Evolutionary conservation across 92 coral and sea anemone genomes (phyloP).

Genomic region (Epizoanthus scotinus): DNA sequence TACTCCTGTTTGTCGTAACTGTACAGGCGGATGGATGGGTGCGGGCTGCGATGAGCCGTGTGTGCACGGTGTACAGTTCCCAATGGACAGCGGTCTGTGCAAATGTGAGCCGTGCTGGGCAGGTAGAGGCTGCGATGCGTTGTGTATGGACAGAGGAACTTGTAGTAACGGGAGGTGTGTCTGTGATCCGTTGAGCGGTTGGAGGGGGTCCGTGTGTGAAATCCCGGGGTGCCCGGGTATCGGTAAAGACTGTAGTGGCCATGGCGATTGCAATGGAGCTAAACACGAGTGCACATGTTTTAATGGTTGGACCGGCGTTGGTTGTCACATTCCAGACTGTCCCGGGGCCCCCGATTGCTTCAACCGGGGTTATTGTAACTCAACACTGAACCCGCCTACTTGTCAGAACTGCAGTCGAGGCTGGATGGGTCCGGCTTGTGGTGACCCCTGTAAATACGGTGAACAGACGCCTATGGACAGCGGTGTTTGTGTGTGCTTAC

Average conservation of each 20-base stretch:
- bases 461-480: constrained; percentile 32
- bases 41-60: constrained; percentile 71
- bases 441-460: constrained; percentile 41
- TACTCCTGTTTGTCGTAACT: constrained; percentile 51
- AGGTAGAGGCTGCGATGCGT: constrained; percentile 82
- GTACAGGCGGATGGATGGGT: constrained; percentile 74
- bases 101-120: constrained; percentile 94
- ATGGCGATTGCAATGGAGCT: constrained; percentile 95
- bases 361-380: constrained; percentile 88
- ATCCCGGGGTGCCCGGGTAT: constrained; percentile 98
- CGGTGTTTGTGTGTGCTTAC: constrained; percentile 58
- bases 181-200: constrained; percentile 85
- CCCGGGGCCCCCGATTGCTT: constrained; percentile 97
- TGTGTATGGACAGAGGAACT: constrained; percentile 85
- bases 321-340: constrained; percentile 96
- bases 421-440: constrained; percentile 63
- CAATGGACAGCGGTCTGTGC: constrained; percentile 78
- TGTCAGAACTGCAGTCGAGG: constrained; percentile 56
- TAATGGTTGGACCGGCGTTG: constrained; percentile 94
- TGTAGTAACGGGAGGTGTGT: constrained; percentile 64
- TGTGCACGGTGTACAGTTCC: constrained; percentile 55
- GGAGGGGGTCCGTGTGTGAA: constrained; percentile 96
- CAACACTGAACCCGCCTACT: constrained; percentile 58
- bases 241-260: constrained; percentile 83
- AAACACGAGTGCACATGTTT: constrained; percentile 83